Evolutionary conservation across 2,113 vertebrate genomes (phyloP).

Genomic region (Apteryx mantelli): DNA sequence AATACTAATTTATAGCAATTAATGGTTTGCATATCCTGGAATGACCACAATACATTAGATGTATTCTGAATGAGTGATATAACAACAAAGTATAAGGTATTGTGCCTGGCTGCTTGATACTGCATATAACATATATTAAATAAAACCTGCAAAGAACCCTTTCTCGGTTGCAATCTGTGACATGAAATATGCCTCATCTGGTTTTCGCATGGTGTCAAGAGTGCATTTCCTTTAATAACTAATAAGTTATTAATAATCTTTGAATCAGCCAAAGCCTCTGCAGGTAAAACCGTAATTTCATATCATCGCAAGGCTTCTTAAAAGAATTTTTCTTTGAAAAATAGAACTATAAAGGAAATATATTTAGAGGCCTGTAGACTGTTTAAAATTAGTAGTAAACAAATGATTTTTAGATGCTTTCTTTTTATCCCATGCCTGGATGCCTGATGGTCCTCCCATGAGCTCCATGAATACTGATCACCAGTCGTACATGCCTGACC

Average conservation of each 20-base stretch:
- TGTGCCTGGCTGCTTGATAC: neutral
- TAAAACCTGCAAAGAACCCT: neutral
- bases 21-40: neutral
- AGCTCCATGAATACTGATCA: neutral
- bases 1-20: neutral
- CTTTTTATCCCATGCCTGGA: neutral
- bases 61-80: neutral
- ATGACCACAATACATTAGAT: neutral
- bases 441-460: neutral
- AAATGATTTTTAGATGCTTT: neutral
- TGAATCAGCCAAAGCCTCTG: neutral
- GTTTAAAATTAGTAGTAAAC: neutral
- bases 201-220: neutral
- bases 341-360: neutral
- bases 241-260: neutral
- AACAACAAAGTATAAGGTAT: neutral
- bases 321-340: neutral
- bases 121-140: neutral
- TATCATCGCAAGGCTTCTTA: neutral
- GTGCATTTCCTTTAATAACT: neutral
- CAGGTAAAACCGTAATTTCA: neutral
- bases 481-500: neutral
- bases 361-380: neutral
- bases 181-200: fast-evolving
- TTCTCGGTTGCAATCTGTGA: neutral